These are phyloP conservation scores for Sphaeramia orbicularis DNA, from an alignment of 2,797 vertebrate genomes.

Conservation along the genomic window DNA sequence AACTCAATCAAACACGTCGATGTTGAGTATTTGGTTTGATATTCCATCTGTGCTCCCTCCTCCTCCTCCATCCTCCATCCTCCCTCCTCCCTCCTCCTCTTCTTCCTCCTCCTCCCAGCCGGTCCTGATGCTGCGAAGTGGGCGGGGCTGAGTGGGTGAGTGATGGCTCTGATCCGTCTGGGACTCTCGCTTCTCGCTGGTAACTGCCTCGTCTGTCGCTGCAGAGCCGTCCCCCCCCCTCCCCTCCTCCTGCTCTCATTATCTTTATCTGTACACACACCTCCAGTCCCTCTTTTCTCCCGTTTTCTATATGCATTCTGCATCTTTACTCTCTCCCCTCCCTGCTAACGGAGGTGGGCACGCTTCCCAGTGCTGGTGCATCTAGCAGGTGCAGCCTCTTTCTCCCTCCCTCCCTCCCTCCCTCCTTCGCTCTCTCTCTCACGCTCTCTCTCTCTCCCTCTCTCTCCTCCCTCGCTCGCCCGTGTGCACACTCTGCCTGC, in stretches of 20 bases:
- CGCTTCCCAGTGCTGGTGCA: constrained; percentile 81
- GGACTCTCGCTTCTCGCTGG: constrained; percentile 47
- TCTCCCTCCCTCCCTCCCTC: constrained; percentile 39
- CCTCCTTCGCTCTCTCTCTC: constrained; percentile 18
- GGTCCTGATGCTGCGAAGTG: constrained; percentile 39
- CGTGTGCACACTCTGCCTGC: constrained; percentile 67
- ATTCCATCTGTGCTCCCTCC: neutral
- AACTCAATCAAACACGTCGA: neutral
- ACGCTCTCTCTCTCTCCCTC: constrained; percentile 27
- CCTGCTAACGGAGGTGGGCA: constrained; percentile 80
- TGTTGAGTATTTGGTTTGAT: neutral
- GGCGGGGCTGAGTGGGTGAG: constrained; percentile 52
- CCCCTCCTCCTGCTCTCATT: constrained; percentile 46
- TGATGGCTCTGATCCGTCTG: constrained; percentile 66
- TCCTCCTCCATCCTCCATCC: too few relatives aligned
- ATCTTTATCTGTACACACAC: constrained; percentile 68
- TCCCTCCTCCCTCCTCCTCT: neutral
- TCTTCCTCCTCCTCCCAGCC: neutral
- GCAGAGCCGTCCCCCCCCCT: constrained; percentile 46
- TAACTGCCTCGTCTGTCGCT: constrained; percentile 56
- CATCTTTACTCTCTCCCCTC: constrained; percentile 67
- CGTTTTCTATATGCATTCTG: constrained; percentile 68
- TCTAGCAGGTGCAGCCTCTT: constrained; percentile 83
- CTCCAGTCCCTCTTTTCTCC: constrained; percentile 29
- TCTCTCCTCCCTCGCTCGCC: constrained; percentile 58